These are phyloP conservation scores for Atherinosoma microstoma DNA, from an alignment of 2,797 vertebrate genomes.

Conservation along the genomic window DNA sequence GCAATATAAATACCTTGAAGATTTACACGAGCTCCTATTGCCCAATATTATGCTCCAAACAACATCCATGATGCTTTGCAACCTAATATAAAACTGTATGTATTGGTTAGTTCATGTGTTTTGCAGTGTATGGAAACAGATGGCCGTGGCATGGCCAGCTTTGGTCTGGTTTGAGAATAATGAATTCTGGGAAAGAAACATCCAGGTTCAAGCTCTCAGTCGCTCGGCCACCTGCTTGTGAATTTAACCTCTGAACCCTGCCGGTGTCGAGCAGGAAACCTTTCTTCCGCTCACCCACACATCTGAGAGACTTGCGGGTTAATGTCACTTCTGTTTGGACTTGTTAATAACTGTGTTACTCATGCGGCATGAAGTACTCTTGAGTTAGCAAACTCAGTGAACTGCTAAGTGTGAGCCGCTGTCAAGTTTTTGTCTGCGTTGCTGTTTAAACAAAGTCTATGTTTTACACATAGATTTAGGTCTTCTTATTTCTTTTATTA, in stretches of 20 bases:
- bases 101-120: not conserved
- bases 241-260: conserved; percentile 67
- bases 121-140: conserved; percentile 56
- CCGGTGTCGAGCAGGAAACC: conserved; percentile 63
- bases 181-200: conserved; percentile 33
- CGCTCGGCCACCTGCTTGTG: conserved; percentile 66
- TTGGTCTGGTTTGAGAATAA: conserved; percentile 46
- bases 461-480: not conserved
- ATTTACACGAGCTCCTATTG: too few species aligned
- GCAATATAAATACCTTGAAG: too few species aligned
- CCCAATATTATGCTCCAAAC: too few species aligned
- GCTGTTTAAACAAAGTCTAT: not conserved
- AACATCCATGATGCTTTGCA: not conserved
- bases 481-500: not conserved
- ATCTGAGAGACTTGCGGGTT: conserved; percentile 50
- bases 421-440: not conserved
- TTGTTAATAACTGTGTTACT: conserved; percentile 35
- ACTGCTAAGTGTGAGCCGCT: not conserved
- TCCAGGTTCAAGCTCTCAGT: conserved; percentile 36
- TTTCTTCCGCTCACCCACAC: conserved; percentile 61
- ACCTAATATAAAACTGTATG: not conserved
- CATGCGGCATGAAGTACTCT: not conserved
- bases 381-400: not conserved
- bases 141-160: conserved; percentile 29
- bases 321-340: conserved; percentile 47